Evolutionary conservation across 2,797 vertebrate species (phyloP), one percentile per base, ranked within the genome.

Genomic region (Anisognathus igniventris): DNA sequence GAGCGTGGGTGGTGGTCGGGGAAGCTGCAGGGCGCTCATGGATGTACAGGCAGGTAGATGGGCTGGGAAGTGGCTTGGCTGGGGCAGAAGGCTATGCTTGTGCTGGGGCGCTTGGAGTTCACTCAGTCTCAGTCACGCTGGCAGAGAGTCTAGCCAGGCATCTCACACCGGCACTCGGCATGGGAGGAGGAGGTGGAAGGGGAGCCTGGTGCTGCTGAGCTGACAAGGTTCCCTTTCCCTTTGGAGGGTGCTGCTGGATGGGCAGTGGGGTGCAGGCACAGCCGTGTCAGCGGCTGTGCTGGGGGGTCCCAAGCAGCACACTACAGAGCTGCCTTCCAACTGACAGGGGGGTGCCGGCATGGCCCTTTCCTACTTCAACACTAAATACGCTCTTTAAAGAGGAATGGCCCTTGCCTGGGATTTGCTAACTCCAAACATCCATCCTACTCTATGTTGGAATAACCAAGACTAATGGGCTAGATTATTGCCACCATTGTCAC

Each of bases 161-260:
- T 47, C 60, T 71, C 28, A 66, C 27, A 53, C 21, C 2, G 0
- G 0, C 14, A 9, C 35, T 12, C 0, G 0, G n/a, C 37, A 20
- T 9, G 4, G 20, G 7, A 82, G 37, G 10, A 67, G 40, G 25
- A 75, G 24, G 12, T 45, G 20, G 11, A 57, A 51, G 12, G 64
- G 16, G 13, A 68, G 31, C 14, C 44, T 31, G 12, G 14, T 45
- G 33, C 22, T 85, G 77, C 40, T 45, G 70, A 48, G 24, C n/a
- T 76, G 70, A 23, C 24, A 58, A 68, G 31, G 37, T 10, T 22
- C 30, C 4, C 12, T 79, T 86, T 86, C 70, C 35, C 44, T 62
- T 72, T 30, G 7, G 4, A 37, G 35, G 14, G 21, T 1, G 1
- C 62, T 58, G 23, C 35, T 47, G 54, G 35, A 7, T 39, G 28